A percentile compares a stretch with the other conserved stretches of the same genome.
Evolutionary conservation across 2,888 invertebrate species (phyloP).

Genomic region (Emmelina monodactyla): DNA sequence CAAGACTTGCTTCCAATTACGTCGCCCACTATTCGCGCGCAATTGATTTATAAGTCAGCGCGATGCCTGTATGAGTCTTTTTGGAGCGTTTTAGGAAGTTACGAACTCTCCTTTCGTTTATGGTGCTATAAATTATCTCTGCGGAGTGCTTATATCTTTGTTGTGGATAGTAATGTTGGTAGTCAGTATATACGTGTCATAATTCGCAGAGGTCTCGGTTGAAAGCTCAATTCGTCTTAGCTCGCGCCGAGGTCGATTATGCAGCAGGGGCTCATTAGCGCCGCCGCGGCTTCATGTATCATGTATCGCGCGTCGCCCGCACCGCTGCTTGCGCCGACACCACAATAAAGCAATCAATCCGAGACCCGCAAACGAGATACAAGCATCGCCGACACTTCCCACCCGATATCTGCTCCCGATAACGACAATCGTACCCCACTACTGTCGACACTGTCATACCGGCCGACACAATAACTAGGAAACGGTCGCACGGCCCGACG

Average conservation of each 20-base stretch:
- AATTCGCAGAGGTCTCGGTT: slow-evolving; percentile 30
- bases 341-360: slow-evolving; percentile 64
- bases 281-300: slow-evolving; percentile 52
- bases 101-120: slow-evolving; percentile 26
- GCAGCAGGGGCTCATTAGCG: slow-evolving; percentile 50
- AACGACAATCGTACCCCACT: slow-evolving; percentile 23
- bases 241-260: slow-evolving; percentile 41
- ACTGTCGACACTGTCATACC: slow-evolving; percentile 12
- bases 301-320: slow-evolving; percentile 51
- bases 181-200: slow-evolving; percentile 32
- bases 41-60: not conserved
- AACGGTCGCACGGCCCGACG: slow-evolving; percentile 15
- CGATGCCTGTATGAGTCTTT: not conserved
- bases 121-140: slow-evolving; percentile 29
- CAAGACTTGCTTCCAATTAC: slow-evolving; percentile 8
- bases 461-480: slow-evolving; percentile 12
- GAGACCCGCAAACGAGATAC: slow-evolving; percentile 40
- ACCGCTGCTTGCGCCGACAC: slow-evolving; percentile 28
- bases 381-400: slow-evolving; percentile 23
- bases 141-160: no score
- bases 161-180: no score
- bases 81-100: slow-evolving; percentile 7
- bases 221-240: slow-evolving; percentile 31
- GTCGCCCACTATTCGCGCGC: slow-evolving; percentile 19
- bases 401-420: slow-evolving; percentile 22